Evolutionary conservation across 2,888 invertebrate genomes (phyloP).

Genomic region (Tipula lateralis): DNA sequence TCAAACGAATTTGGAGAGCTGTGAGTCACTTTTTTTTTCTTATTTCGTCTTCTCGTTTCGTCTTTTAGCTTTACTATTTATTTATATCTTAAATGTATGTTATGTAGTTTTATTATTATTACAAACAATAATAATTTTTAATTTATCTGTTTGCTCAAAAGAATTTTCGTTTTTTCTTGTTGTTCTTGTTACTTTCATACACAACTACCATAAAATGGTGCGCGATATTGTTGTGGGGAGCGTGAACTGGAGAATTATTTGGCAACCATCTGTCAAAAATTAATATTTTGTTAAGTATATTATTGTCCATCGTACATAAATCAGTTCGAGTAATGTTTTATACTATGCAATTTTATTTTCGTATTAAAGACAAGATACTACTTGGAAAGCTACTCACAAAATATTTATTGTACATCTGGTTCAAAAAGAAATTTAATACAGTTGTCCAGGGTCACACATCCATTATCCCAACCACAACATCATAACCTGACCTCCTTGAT

Average conservation of each 20-base stretch:
- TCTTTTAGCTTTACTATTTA: neutral
- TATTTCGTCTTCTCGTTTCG: neutral
- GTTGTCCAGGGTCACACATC: no score
- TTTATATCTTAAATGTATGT: neutral
- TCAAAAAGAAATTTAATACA: no score
- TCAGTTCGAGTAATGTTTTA: no score
- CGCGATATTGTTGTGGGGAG: neutral
- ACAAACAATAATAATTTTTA: neutral
- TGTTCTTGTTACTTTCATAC: neutral
- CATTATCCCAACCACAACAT: no score
- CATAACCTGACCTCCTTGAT: no score
- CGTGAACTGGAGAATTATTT: neutral
- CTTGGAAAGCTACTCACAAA: no score
- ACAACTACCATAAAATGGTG: neutral
- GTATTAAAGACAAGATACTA: no score
- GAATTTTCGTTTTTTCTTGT: neutral
- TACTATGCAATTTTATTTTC: no score
- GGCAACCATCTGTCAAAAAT: no score
- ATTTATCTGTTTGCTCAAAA: neutral
- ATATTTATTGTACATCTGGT: no score
- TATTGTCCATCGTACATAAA: no score
- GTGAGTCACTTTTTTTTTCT: slow-evolving; percentile 58
- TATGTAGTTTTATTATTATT: neutral
- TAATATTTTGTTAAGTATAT: no score
- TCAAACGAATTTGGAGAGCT: slow-evolving; percentile 87